Conservation (phyloP, 2,797 vertebrate genomes). For the Coluber constrictor region DNA sequence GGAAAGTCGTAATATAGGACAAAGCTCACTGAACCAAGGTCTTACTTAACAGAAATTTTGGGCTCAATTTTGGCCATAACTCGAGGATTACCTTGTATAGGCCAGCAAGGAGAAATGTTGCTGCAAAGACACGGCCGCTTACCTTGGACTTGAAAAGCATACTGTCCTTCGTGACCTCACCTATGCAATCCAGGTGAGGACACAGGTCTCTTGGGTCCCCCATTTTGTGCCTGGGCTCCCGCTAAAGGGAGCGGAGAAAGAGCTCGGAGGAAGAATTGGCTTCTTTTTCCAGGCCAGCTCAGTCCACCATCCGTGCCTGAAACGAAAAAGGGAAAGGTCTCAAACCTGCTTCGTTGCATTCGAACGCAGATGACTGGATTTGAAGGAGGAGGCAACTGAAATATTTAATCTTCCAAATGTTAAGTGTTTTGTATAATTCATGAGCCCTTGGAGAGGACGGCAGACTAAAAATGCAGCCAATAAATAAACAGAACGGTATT, state of each 20-base stretch:
- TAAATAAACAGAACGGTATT: neutral
- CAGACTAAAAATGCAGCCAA: neutral
- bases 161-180: conserved; percentile 94
- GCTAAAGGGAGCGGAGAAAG: neutral
- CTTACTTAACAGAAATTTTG: too few species aligned
- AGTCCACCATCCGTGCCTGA: neutral
- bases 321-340: neutral
- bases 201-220: conserved; percentile 82
- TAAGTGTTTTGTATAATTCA: neutral
- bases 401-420: neutral
- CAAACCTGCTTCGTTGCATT: neutral
- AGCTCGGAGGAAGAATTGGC: neutral
- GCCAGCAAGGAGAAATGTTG: neutral
- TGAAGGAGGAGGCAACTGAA: neutral
- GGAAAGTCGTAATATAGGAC: too few species aligned
- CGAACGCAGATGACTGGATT: neutral
- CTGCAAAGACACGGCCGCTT: neutral
- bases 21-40: too few species aligned
- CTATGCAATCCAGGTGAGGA: conserved; percentile 91
- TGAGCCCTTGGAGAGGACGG: neutral
- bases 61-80: too few species aligned
- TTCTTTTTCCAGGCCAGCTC: neutral
- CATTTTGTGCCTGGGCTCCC: conserved; percentile 72
- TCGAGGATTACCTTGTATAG: neutral
- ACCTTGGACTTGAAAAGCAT: conserved; percentile 95